Evolutionary conservation across 2,113 vertebrate species (phyloP), one percentile per base, ranked within the genome.

Genomic region (Penelope pileata): DNA sequence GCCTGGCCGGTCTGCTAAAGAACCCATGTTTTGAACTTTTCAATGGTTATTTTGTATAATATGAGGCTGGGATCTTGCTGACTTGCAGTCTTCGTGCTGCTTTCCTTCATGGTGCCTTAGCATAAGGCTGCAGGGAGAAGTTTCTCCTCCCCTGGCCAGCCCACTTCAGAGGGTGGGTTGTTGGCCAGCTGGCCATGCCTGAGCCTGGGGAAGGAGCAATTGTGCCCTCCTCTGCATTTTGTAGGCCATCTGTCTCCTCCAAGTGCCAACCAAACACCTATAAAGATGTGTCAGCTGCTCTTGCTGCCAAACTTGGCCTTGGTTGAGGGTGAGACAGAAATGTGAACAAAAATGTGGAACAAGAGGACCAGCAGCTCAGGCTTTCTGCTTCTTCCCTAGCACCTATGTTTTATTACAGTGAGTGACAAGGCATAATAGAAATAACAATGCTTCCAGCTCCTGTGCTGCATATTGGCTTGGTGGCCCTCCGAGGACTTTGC

Each of bases 191-290:
- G 11, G 24, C 23, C 5, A 1, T 22, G 3, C 3, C 0, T 26
- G n/a, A 89, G 11, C 45, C 34, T 51, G 34, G 6, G 38, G 12
- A 18, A 79, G 34, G 27, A 75, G 14, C 1, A 0, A 7, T 51
- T 5, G 4, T 40, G 16, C 15, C 5, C 67, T 75, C 7, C 14
- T 17, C 23, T 60, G 70, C 2, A 7, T 51, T 84, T 82, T 72
- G 22, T 27, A 90, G 16, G 19, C 8, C 16, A 26, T 0, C 0
- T 47, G 4, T 56, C 48, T 38, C 32, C 29, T 47, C 27, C 18
- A 36, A 66, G 10, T 24, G 16, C 50, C 6, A 2, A 38, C n/a
- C 9, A 68, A 79, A 47, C 6, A 77, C 7, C 8, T 42, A 12
- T 30, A 43, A 86, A 34, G 2, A 45, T 76, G 1, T 38, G 18